These are phyloP conservation scores for Hemiprocne comata DNA, from an alignment of 2,113 vertebrate genomes.

Conservation along the genomic window DNA sequence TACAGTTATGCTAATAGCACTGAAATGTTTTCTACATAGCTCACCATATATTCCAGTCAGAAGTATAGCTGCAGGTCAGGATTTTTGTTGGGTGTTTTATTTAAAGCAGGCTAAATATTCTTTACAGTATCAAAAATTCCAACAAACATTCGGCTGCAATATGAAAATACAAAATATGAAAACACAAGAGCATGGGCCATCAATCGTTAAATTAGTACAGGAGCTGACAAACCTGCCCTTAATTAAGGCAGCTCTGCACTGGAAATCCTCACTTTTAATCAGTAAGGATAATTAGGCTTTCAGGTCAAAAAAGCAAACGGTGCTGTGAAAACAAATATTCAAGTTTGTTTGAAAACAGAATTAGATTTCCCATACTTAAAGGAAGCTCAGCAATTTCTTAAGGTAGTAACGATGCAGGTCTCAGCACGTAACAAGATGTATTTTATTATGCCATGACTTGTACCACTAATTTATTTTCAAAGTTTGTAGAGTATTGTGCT, in stretches of 20 bases:
- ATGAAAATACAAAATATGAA: not conserved
- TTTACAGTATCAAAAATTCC: not conserved
- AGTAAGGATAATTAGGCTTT: slow-evolving; percentile 59
- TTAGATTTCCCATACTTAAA: slow-evolving; percentile 57
- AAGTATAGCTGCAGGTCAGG: not conserved
- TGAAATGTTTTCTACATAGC: not conserved
- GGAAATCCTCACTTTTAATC: slow-evolving; percentile 63
- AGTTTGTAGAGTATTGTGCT: not conserved
- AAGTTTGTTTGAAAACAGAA: slow-evolving; percentile 69
- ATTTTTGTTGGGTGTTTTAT: not conserved
- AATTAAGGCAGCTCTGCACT: slow-evolving; percentile 46
- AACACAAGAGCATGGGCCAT: not conserved
- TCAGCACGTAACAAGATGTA: slow-evolving; percentile 9
- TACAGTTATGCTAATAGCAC: not conserved
- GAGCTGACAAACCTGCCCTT: slow-evolving; percentile 46
- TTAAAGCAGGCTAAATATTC: not conserved
- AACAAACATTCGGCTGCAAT: not conserved
- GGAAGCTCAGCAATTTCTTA: slow-evolving; percentile 57
- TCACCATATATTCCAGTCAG: not conserved
- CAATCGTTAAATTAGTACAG: slow-evolving; percentile 28
- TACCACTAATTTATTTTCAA: slow-evolving; percentile 12
- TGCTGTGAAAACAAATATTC: slow-evolving; percentile 48
- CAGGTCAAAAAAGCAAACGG: slow-evolving; percentile 37
- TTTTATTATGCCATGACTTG: slow-evolving; percentile 9
- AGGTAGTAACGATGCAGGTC: slow-evolving; percentile 62